These are phyloP conservation scores for Hormiphora californensis DNA, from an alignment of 37 sponge, comb jelly and placozoan species.

Conservation along the genomic window DNA sequence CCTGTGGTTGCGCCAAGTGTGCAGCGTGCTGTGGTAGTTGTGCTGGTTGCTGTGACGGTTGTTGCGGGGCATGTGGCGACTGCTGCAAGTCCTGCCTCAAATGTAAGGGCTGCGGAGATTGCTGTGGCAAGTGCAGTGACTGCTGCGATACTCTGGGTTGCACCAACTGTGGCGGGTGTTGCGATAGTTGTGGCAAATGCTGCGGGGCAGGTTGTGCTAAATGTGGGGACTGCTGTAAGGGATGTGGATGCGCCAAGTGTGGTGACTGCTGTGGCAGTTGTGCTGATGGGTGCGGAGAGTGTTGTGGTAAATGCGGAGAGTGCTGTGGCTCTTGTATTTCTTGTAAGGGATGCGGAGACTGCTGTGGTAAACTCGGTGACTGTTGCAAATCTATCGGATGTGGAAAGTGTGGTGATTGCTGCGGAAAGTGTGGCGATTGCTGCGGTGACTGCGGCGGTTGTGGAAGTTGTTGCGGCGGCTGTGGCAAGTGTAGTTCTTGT, in stretches of 20 bases:
- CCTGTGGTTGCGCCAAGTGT: neutral
- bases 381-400: neutral
- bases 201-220: neutral
- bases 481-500: too few relatives aligned
- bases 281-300: neutral
- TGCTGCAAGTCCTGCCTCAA: too few relatives aligned
- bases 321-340: too few relatives aligned
- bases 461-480: neutral
- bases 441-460: neutral
- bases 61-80: too few relatives aligned
- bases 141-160: neutral
- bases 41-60: neutral
- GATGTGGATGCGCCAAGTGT: neutral
- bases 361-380: neutral
- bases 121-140: too few relatives aligned
- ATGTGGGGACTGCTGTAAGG: constrained; percentile 1
- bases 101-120: too few relatives aligned
- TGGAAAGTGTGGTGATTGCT: too few relatives aligned
- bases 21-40: neutral
- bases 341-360: neutral
- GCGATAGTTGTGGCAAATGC: neutral
- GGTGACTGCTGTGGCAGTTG: neutral
- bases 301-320: neutral
- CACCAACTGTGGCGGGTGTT: neutral
- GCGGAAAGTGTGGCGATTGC: neutral